Percentiles rank a stretch among this genome's conserved stretches.
phyloP scores from a whole-genome alignment of 2,888 invertebrate species.

The Lapara coniferarum region DNA sequence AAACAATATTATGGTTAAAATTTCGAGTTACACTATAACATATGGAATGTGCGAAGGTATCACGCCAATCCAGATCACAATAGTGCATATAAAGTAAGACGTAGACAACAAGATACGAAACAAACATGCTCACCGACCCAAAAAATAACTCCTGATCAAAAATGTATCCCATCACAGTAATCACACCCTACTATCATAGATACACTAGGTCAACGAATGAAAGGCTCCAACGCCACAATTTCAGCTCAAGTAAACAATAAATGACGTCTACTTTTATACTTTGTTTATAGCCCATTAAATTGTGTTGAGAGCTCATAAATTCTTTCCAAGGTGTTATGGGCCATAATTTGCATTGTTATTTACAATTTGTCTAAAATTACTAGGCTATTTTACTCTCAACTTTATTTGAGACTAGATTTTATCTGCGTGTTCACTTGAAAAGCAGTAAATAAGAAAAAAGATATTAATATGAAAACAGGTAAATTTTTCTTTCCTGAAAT shows the following conservation, averaged over 20 bases:
- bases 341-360: slow-evolving; percentile 54
- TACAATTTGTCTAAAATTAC: slow-evolving; percentile 47
- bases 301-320: slow-evolving; percentile 50
- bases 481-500: too few species aligned
- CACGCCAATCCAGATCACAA: too few species aligned
- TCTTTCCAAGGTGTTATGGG: slow-evolving; percentile 52
- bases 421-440: neutral
- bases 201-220: neutral
- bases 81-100: too few species aligned
- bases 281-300: slow-evolving; percentile 56
- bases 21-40: too few species aligned
- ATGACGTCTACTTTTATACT: slow-evolving; percentile 40
- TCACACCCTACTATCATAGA: neutral
- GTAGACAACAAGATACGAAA: too few species aligned
- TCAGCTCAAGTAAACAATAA: slow-evolving; percentile 39
- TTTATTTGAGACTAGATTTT: slow-evolving; percentile 6
- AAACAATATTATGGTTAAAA: too few species aligned
- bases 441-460: too few species aligned
- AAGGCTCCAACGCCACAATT: slow-evolving; percentile 37
- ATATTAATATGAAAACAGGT: neutral
- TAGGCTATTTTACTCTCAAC: slow-evolving; percentile 32
- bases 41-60: too few species aligned
- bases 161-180: too few species aligned
- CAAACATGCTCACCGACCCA: too few species aligned
- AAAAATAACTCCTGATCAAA: too few species aligned